phyloP scores from a whole-genome alignment of 2,113 vertebrate species.

The Chelonoidis abingdonii region DNA sequence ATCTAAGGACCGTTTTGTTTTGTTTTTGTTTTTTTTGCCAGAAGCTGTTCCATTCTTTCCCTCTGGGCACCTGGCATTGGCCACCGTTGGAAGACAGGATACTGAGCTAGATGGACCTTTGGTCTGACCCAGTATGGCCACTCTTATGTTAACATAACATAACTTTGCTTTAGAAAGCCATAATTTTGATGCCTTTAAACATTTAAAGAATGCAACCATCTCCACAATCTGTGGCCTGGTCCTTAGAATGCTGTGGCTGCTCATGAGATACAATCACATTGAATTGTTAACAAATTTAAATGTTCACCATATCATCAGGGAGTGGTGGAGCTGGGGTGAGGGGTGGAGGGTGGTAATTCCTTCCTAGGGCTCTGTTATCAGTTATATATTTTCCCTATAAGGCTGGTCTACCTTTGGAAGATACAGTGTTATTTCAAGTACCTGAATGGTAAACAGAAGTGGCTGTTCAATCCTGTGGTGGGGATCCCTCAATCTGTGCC shows the following conservation, averaged over 20 bases:
- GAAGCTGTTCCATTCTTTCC: no score
- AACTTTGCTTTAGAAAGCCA: not conserved
- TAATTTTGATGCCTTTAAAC: not conserved
- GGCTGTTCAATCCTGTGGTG: not conserved
- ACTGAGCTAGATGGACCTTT: no score
- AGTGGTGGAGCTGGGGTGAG: not conserved
- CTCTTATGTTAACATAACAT: no score
- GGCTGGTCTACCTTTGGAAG: not conserved
- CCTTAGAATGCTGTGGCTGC: not conserved
- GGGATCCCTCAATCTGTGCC: not conserved
- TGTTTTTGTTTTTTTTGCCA: no score
- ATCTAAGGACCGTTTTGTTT: no score
- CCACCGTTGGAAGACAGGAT: no score
- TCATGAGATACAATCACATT: not conserved
- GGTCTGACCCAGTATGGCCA: no score
- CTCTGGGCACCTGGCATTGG: no score
- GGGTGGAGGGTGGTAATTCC: not conserved
- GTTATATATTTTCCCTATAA: not conserved
- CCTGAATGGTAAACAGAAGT: not conserved
- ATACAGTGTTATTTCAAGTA: not conserved
- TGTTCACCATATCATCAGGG: not conserved
- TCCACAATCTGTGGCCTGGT: not conserved
- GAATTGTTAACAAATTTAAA: not conserved
- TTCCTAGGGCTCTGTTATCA: not conserved
- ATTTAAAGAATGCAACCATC: not conserved